A percentile compares a stretch with the other conserved stretches of the same genome.
Evolutionary conservation across 1,140 invertebrate species (phyloP).

Genomic region (Thrips palmi): DNA sequence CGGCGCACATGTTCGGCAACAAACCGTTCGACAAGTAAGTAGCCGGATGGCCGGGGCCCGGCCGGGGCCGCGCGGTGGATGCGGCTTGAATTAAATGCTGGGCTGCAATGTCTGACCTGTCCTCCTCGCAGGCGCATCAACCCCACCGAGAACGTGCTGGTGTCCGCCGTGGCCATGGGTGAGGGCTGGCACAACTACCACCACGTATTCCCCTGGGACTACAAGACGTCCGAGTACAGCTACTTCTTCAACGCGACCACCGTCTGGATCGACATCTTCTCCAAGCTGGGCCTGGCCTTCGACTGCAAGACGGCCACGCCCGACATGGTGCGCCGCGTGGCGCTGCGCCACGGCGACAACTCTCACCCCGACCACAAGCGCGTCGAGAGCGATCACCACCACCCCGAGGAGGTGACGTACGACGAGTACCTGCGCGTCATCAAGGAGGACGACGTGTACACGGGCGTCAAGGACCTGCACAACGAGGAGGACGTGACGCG

Average conservation of each 20-base stretch:
- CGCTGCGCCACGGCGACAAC: conserved; percentile 42
- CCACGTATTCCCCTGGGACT: conserved; percentile 61
- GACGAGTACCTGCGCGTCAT: no score
- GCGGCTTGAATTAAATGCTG: no score
- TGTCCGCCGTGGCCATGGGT: conserved; percentile 21
- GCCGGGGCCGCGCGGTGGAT: no score
- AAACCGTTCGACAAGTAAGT: conserved; percentile 60
- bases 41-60: neutral
- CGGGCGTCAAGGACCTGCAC: no score
- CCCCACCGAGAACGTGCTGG: conserved; percentile 19
- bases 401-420: conserved; percentile 9
- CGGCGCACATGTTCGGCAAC: conserved; percentile 64
- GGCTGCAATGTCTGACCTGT: neutral
- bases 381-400: conserved; percentile 34
- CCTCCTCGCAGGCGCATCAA: conserved; percentile 16
- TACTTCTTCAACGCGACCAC: conserved; percentile 37
- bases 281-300: conserved; percentile 56
- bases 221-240: conserved; percentile 40
- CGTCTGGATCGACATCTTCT: conserved; percentile 42
- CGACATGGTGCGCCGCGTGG: conserved; percentile 39
- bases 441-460: no score
- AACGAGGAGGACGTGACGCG: no score
- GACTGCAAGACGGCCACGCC: conserved; percentile 45
- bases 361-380: conserved; percentile 32
- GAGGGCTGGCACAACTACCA: conserved; percentile 66